Evolutionary conservation across 2,797 vertebrate genomes (phyloP), one percentile per base, ranked within the genome.

Genomic region (Myotis vivesi): DNA sequence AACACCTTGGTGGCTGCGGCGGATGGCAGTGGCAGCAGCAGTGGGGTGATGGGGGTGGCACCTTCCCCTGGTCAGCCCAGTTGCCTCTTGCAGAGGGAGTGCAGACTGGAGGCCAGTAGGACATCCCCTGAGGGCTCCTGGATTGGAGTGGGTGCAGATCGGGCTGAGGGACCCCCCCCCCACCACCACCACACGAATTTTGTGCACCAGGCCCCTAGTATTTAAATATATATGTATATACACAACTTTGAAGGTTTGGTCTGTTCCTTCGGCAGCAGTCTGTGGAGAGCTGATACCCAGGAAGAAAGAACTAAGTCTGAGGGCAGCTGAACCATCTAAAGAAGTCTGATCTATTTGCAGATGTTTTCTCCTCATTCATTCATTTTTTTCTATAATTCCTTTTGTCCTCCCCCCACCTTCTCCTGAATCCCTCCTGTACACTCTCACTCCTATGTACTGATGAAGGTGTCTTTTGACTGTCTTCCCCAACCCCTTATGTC

Each of bases 211-310:
- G 11, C 46, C 46, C 15, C 46, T 46, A 46, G 46, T 46, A 62
- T 62, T 30, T 62, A 30, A 62, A 62, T 23, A 59, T 59, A 59
- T 62, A 64, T 64, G 30, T n/a, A n/a, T n/a, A n/a, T n/a, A 64
- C 30, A 57, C 53, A 77, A 41, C 91, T 75, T 22, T 71, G 73
- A 91, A 95, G 38, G 33, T 87, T 93, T 79, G 19, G 10, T 87
- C 51, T 87, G n/a, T 86, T 79, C 38, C 46, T 79, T 92, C 2
- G 8, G 68, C 59, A 89, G 55, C 79, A 73, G 22, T 79, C 57
- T 94, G 36, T 49, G 55, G 59, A 92, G 79, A 94, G 15, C 20
- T 44, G 19, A 62, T 53, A 20, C 2, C 11, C 6, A 33, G 53
- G 82, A 81, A 55, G 12, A 90, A 89, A 82, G 28, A 79, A 68